Conservation (phyloP, 2,113 vertebrate genomes). For the Platycercus adscitus region DNA sequence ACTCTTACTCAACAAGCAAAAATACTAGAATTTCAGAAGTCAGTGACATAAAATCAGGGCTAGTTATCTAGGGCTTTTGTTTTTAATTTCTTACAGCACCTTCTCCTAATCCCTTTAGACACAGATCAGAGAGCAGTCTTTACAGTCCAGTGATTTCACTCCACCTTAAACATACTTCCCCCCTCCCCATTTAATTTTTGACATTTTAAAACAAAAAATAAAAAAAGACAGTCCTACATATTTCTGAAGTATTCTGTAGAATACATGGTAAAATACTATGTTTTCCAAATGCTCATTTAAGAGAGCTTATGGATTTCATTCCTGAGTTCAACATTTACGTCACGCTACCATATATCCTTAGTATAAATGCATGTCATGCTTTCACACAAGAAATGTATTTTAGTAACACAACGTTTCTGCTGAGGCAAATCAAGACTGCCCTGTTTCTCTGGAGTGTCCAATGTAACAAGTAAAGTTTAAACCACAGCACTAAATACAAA, state of each 20-base stretch:
- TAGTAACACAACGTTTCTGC: neutral
- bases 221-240: neutral
- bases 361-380: neutral
- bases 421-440: neutral
- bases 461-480: neutral
- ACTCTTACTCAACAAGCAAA: neutral
- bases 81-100: neutral
- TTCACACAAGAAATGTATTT: neutral
- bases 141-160: neutral
- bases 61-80: neutral
- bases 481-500: neutral
- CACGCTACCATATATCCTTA: neutral
- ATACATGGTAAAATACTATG: neutral
- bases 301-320: neutral
- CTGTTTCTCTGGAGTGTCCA: neutral
- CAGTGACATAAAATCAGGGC: neutral
- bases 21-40: neutral
- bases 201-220: neutral
- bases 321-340: neutral
- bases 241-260: neutral
- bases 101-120: neutral
- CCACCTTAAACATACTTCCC: neutral
- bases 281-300: neutral
- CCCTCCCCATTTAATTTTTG: rapidly evolving
- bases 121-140: neutral